Percentiles rank a stretch among this genome's conserved stretches.
Conservation (phyloP, 2,888 invertebrate species). For the Catotricha subobsoleta region DNA sequence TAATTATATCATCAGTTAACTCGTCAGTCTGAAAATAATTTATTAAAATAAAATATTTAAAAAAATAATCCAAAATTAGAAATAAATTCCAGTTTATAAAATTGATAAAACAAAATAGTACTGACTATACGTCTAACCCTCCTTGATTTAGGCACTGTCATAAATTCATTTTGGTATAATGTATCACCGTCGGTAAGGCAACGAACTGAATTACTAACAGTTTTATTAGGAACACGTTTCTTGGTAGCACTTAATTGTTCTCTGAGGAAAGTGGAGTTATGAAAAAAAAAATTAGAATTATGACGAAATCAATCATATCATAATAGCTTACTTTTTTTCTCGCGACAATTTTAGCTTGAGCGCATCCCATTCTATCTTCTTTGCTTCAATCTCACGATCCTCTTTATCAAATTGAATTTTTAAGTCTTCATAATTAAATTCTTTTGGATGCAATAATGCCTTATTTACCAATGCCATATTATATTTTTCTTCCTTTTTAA, state of each 20-base stretch:
- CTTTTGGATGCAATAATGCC: constrained; percentile 48
- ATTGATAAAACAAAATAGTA: not conserved
- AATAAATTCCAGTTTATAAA: too few relatives aligned
- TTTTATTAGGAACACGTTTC: not conserved
- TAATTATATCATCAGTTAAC: not conserved
- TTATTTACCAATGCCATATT: constrained; percentile 57
- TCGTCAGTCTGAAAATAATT: not conserved
- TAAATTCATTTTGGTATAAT: constrained; percentile 10
- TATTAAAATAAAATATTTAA: not conserved
- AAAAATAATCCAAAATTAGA: not conserved
- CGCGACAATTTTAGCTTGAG: not conserved
- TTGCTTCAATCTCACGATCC: constrained; percentile 14
- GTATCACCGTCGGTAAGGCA: constrained; percentile 9
- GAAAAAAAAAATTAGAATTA: not conserved
- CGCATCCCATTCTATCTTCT: constrained; percentile 6
- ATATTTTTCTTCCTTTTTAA: constrained; percentile 73
- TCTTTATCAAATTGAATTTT: constrained; percentile 36
- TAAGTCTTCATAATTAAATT: constrained; percentile 46
- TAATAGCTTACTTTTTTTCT: not conserved
- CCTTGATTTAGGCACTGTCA: not conserved
- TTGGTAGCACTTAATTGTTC: constrained; percentile 6
- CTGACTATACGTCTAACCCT: too few relatives aligned
- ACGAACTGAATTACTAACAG: not conserved
- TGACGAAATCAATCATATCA: not conserved
- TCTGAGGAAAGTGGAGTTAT: not conserved